Conservation (phyloP, 2,888 invertebrate species). For the Macrosoma leucophasiata region DNA sequence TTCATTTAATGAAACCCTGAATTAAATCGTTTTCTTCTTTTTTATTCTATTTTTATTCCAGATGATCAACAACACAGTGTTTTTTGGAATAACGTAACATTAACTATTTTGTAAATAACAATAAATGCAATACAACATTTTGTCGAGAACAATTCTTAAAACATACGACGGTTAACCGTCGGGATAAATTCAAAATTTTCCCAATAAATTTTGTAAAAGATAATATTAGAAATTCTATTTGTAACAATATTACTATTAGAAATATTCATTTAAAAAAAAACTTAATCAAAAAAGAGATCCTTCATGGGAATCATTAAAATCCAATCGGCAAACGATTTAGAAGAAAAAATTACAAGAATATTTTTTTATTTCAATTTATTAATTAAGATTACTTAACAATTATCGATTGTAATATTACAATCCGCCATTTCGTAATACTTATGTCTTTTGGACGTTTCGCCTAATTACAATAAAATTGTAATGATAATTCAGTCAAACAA, state of each 20-base stretch:
- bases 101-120: slow-evolving; percentile 31
- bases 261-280: slow-evolving; percentile 40
- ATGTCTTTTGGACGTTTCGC: slow-evolving; percentile 54
- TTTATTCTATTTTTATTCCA: too few species aligned
- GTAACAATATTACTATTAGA: slow-evolving; percentile 36
- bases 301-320: slow-evolving; percentile 34
- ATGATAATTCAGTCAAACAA: slow-evolving; percentile 60
- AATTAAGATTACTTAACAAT: slow-evolving; percentile 11
- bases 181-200: slow-evolving; percentile 51
- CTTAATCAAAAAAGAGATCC: slow-evolving; percentile 49
- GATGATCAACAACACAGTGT: slow-evolving; percentile 7
- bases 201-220: slow-evolving; percentile 39
- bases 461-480: slow-evolving; percentile 33
- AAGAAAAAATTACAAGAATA: slow-evolving; percentile 22
- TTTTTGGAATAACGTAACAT: slow-evolving; percentile 9
- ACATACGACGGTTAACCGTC: slow-evolving; percentile 30
- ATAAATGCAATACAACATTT: slow-evolving; percentile 33
- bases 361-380: slow-evolving; percentile 7
- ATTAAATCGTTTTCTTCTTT: too few species aligned
- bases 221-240: slow-evolving; percentile 30
- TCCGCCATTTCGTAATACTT: slow-evolving; percentile 25
- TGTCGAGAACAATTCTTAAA: slow-evolving; percentile 32
- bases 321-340: slow-evolving; percentile 27
- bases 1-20: too few species aligned
- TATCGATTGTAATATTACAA: slow-evolving; percentile 13